Conservation (phyloP, 2,113 vertebrate genomes). For the Eurystomus gularis region DNA sequence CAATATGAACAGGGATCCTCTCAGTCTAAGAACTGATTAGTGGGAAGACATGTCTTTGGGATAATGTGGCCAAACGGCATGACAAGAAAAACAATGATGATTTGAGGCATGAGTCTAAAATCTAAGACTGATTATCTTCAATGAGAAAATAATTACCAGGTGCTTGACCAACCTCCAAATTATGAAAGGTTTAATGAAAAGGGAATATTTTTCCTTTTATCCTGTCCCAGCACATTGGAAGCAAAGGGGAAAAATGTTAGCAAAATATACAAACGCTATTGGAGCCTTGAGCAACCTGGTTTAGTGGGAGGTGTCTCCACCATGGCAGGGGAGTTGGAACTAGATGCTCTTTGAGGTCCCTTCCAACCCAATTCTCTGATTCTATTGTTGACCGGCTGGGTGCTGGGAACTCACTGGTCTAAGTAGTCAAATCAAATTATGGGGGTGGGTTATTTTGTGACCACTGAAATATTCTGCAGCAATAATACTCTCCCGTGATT, state of each 20-base stretch:
- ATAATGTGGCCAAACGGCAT: neutral
- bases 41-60: neutral
- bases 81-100: neutral
- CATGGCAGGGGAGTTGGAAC: too few relatives aligned
- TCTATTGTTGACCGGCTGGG: neutral
- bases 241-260: neutral
- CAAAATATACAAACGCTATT: fast-evolving
- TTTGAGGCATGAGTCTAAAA: neutral
- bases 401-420: neutral
- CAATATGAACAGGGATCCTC: neutral
- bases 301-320: too few relatives aligned
- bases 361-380: too few relatives aligned
- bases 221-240: neutral
- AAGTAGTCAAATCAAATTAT: neutral
- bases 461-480: neutral
- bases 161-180: neutral
- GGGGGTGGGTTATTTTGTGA: neutral
- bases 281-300: too few relatives aligned
- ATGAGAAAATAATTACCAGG: conserved; percentile 8
- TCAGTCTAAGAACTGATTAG: neutral
- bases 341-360: too few relatives aligned
- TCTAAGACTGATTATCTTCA: neutral
- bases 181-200: neutral
- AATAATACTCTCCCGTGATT: neutral
- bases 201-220: neutral